Evolutionary conservation across 1,140 invertebrate species (phyloP).

Genomic region (Drosophila pachea): DNA sequence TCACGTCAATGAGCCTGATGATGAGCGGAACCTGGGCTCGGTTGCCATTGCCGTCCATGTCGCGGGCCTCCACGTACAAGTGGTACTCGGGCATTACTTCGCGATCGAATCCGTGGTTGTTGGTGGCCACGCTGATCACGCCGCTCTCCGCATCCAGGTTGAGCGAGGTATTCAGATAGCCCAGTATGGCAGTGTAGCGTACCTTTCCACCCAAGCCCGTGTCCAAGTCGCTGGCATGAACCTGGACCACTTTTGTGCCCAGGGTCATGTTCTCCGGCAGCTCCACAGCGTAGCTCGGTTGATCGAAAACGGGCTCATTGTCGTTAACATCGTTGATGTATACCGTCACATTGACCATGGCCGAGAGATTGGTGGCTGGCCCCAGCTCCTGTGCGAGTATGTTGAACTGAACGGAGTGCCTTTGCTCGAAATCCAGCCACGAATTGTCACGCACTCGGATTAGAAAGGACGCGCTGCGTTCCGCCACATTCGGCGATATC

Average conservation of each 20-base stretch:
- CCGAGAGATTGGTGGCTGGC: slow-evolving; percentile 86
- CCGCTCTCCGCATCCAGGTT: slow-evolving; percentile 88
- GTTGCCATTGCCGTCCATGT: slow-evolving; percentile 90
- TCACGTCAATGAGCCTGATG: slow-evolving; percentile 89
- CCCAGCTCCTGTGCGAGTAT: slow-evolving; percentile 89
- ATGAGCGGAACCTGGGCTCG: slow-evolving; percentile 85
- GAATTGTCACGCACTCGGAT: slow-evolving; percentile 90
- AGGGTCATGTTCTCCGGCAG: slow-evolving; percentile 89
- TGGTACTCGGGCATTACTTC: slow-evolving; percentile 87
- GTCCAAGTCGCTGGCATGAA: slow-evolving; percentile 88
- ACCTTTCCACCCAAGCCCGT: slow-evolving; percentile 85
- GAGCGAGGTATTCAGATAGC: slow-evolving; percentile 87
- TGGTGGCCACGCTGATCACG: slow-evolving; percentile 87
- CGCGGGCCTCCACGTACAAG: slow-evolving; percentile 90
- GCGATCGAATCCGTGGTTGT: slow-evolving; percentile 88
- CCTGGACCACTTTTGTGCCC: slow-evolving; percentile 86
- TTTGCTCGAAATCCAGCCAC: slow-evolving; percentile 90
- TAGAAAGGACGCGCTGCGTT: slow-evolving; percentile 88
- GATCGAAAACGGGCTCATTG: slow-evolving; percentile 89
- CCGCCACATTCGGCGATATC: slow-evolving; percentile 91
- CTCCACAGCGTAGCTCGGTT: slow-evolving; percentile 85
- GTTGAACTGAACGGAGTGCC: slow-evolving; percentile 85
- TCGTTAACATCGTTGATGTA: slow-evolving; percentile 94
- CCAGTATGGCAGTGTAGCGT: slow-evolving; percentile 87
- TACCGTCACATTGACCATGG: slow-evolving; percentile 86